These are phyloP conservation scores for Penelope pileata DNA, from an alignment of 2,113 vertebrate genomes.

Conservation along the genomic window DNA sequence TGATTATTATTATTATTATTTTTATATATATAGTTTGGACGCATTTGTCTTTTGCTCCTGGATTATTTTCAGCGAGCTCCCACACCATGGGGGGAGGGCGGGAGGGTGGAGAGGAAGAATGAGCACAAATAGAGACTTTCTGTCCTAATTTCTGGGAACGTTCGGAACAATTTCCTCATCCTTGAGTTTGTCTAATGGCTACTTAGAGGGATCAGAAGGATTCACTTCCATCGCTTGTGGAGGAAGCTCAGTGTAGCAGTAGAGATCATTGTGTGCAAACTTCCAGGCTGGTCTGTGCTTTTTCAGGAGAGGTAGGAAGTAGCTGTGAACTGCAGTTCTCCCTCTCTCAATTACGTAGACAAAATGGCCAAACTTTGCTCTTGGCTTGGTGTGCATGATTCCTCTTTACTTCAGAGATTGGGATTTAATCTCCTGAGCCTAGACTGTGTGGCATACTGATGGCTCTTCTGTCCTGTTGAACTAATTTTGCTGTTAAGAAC, in stretches of 20 bases:
- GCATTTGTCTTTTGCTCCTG: conserved; percentile 81
- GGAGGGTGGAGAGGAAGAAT: conserved; percentile 54
- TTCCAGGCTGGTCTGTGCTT: conserved; percentile 19
- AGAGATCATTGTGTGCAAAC: conserved; percentile 71
- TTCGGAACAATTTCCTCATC: conserved; percentile 75
- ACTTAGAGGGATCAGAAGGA: conserved; percentile 67
- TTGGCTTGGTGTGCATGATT: not conserved
- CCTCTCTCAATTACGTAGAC: not conserved
- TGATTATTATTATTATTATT: conserved; percentile 76
- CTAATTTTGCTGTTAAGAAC: not conserved
- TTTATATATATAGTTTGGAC: conserved; percentile 79
- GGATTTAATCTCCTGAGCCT: conserved; percentile 44
- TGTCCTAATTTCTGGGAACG: conserved; percentile 66
- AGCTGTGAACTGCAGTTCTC: conserved; percentile 42
- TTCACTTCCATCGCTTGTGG: conserved; percentile 59
- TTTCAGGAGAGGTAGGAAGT: conserved; percentile 44
- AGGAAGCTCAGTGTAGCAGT: conserved; percentile 70
- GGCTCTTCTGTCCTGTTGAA: conserved; percentile 59
- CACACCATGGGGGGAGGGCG: conserved; percentile 56
- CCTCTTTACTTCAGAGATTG: conserved; percentile 19
- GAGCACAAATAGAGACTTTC: conserved; percentile 66
- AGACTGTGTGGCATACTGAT: conserved; percentile 51
- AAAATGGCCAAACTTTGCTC: conserved; percentile 53
- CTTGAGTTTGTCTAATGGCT: conserved; percentile 46
- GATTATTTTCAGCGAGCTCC: conserved; percentile 81